These are phyloP conservation scores for Anomalospiza imberbis DNA, from an alignment of 2,797 vertebrate species.

Conservation along the genomic window DNA sequence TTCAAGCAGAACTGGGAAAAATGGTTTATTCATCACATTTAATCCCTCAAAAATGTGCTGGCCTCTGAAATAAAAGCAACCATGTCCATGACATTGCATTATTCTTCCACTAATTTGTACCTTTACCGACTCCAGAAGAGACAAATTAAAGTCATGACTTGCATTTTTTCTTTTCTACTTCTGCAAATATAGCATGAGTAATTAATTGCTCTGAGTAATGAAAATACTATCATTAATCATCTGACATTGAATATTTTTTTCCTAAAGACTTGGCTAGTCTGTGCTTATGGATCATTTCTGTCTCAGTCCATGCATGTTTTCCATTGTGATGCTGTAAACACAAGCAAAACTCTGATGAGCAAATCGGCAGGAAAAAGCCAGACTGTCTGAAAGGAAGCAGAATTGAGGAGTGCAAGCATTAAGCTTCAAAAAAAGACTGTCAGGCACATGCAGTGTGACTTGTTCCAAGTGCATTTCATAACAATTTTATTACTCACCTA, in stretches of 20 bases:
- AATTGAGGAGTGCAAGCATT: neutral
- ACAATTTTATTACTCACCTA: conserved; percentile 37
- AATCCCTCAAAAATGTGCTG: neutral
- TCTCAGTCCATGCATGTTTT: neutral
- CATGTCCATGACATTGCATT: neutral
- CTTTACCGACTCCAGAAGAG: neutral
- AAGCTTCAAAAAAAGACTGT: neutral
- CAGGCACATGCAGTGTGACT: neutral
- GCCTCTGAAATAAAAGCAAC: neutral
- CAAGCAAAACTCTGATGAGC: neutral
- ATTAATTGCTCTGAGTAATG: neutral
- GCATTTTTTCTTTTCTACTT: neutral
- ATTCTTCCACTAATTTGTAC: neutral
- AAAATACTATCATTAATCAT: neutral
- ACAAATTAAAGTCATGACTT: neutral
- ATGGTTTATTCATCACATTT: neutral
- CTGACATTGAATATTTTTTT: neutral
- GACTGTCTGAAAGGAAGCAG: neutral
- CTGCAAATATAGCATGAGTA: neutral
- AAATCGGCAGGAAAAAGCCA: neutral
- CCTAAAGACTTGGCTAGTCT: neutral
- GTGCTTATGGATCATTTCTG: neutral
- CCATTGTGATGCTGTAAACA: neutral
- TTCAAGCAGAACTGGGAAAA: neutral
- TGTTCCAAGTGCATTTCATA: neutral